A percentile compares a stretch with the other conserved stretches of the same genome.
These are phyloP conservation scores for Calameuta filiformis DNA, from an alignment of 2,888 invertebrate genomes.

Conservation along the genomic window DNA sequence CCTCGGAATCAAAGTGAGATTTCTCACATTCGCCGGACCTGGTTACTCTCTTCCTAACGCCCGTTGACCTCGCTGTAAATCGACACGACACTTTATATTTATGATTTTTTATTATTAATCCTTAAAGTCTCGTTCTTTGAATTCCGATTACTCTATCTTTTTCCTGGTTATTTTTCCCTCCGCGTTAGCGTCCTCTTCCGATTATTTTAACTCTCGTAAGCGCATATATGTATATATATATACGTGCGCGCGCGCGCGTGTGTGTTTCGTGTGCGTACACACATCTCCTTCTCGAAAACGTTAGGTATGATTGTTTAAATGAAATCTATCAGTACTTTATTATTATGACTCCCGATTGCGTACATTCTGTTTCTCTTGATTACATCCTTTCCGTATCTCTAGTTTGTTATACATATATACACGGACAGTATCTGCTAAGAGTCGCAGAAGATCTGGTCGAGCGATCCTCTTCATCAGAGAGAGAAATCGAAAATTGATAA, in stretches of 20 bases:
- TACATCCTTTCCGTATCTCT: constrained; percentile 27
- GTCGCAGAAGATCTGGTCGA: constrained; percentile 27
- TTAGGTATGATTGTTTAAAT: constrained; percentile 46
- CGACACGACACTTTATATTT: background rate
- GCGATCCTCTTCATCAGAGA: background rate
- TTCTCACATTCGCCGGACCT: background rate
- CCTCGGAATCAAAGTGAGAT: background rate
- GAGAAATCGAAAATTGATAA: background rate
- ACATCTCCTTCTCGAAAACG: constrained; percentile 27
- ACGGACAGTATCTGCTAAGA: constrained; percentile 37
- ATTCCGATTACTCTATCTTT: background rate
- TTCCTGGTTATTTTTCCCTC: background rate
- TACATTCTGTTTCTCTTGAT: background rate
- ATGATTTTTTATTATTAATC: background rate
- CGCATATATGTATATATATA: background rate
- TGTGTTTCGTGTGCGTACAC: background rate
- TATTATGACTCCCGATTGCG: constrained; percentile 23
- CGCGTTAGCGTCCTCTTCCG: background rate
- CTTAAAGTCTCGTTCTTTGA: background rate
- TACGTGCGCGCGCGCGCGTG: no score
- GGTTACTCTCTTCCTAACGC: background rate
- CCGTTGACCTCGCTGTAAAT: background rate
- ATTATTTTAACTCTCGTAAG: background rate
- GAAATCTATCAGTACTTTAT: constrained; percentile 47
- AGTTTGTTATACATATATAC: constrained; percentile 34